Conservation (phyloP, 2,113 vertebrate species). For the Henicopernis longicauda region DNA sequence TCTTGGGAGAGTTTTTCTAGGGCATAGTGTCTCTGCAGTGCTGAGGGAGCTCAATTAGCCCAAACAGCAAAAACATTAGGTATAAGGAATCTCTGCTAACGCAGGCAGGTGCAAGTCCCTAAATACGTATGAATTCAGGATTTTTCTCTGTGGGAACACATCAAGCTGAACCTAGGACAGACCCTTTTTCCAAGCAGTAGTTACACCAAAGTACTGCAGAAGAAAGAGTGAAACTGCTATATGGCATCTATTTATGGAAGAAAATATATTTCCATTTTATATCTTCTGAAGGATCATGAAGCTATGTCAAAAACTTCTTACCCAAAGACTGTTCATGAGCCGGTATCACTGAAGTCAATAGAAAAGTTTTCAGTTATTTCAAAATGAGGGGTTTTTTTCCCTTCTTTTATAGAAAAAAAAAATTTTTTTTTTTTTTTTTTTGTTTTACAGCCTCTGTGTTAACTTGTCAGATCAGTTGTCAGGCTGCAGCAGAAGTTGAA, state of each 20-base stretch:
- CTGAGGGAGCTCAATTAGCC: background rate
- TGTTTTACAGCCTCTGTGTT: background rate
- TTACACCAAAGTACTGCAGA: background rate
- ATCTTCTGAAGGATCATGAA: background rate
- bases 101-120: background rate
- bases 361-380: background rate
- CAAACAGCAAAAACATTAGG: background rate
- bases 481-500: background rate
- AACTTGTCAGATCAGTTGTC: conserved; percentile 11
- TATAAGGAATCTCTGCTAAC: background rate
- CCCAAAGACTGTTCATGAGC: background rate
- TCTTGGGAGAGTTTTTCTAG: background rate
- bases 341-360: background rate
- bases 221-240: background rate
- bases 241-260: background rate
- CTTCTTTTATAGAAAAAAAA: background rate
- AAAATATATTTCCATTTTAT: background rate
- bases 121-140: background rate
- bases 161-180: background rate
- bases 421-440: background rate
- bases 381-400: accelerated
- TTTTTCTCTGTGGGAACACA: background rate
- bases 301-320: background rate
- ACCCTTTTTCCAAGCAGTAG: background rate
- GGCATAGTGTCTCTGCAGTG: background rate